These are phyloP conservation scores for Mastigias papua DNA, from an alignment of 30 jellyfish, hydroid and myxozoan genomes.

Conservation along the genomic window DNA sequence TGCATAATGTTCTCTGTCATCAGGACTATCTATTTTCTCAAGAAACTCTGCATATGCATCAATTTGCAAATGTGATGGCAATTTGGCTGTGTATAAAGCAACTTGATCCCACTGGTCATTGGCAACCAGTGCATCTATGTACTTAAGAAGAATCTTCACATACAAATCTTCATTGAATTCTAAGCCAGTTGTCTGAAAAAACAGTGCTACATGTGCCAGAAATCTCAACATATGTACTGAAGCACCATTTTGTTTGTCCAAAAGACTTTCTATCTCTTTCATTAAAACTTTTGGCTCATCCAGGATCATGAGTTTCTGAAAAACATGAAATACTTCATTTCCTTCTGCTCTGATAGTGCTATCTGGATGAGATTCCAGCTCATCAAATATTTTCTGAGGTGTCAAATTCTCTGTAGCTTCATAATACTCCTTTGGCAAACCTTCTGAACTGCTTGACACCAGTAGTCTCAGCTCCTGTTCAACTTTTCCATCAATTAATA, in stretches of 20 bases:
- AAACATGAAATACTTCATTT: slow-evolving; percentile 61
- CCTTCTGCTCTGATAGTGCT: slow-evolving; percentile 62
- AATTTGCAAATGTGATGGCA: slow-evolving; percentile 80
- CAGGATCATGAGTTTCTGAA: slow-evolving; percentile 76
- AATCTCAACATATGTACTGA: slow-evolving; percentile 61
- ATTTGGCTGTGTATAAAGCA: slow-evolving; percentile 85
- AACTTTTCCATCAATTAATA: slow-evolving; percentile 81
- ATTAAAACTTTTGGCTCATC: slow-evolving; percentile 64
- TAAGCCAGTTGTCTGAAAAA: slow-evolving; percentile 65
- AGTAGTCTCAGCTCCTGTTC: slow-evolving; percentile 70
- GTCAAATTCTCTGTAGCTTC: slow-evolving; percentile 51
- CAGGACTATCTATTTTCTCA: slow-evolving; percentile 45
- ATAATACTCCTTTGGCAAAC: slow-evolving; percentile 18
- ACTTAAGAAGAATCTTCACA: slow-evolving; percentile 28
- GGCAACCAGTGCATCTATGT: slow-evolving; percentile 62
- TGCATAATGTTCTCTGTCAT: slow-evolving; percentile 61
- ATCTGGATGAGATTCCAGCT: slow-evolving; percentile 68
- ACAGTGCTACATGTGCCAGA: slow-evolving; percentile 48
- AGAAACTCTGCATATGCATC: slow-evolving; percentile 79
- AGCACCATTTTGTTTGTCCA: not conserved
- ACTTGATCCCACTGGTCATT: slow-evolving; percentile 69
- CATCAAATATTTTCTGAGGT: slow-evolving; percentile 70
- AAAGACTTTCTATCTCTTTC: slow-evolving; percentile 22
- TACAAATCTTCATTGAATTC: slow-evolving; percentile 48
- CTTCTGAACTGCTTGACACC: slow-evolving; percentile 9